Evolutionary conservation across 2,113 vertebrate species (phyloP), one percentile per base, ranked within the genome.

Genomic region (Litocranius walleri): DNA sequence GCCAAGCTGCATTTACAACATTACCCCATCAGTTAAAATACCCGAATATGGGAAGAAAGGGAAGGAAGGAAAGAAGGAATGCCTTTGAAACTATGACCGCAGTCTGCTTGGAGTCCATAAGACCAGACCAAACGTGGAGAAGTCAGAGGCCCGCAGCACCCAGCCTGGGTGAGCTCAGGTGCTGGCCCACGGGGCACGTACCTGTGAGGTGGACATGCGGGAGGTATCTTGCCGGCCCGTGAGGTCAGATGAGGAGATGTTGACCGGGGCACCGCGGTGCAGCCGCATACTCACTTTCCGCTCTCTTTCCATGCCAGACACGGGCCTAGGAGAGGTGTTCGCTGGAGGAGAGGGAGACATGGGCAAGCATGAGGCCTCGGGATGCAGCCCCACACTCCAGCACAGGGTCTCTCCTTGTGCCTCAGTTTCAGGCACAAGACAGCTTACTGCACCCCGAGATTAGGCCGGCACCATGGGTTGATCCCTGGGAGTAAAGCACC

Each of bases 191-290:
- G 1, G 45, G 43, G 97, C 27, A 33, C 98, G 77, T 99, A 99
- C 99, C 99, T 99, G 99, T 78, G 99, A 99, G 97, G 99, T 99
- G 98, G 99, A 99, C 99, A 99, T 99, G 99, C 99, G 99, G 57
- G 99, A 99, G 96, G 99, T 99, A 98, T 99, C 99, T 98, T 99
- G 99, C 85, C 99, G 99, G 97, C 99, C 99, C 2, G 99, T 99
- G 98, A 99, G 98, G 96, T 99, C 99, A 17, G 99, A 99, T 0
- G 99, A 99, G 0, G 99, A 99, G 95, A 99, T 99, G 96, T 99
- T 99, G 98, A 99, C 99, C 0, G 99, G 99, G 92, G 99, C 99
- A 2, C 99, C 99, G 0, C 99, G 99, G 98, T 99, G 99, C 98
- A 99, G 98, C 95, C 99, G 98, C 99, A 99, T 99, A 98, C 99